Percentiles rank a stretch among this genome's conserved stretches.
Evolutionary conservation across 2,113 vertebrate genomes (phyloP).

Genomic region (Hippocampus zosterae): DNA sequence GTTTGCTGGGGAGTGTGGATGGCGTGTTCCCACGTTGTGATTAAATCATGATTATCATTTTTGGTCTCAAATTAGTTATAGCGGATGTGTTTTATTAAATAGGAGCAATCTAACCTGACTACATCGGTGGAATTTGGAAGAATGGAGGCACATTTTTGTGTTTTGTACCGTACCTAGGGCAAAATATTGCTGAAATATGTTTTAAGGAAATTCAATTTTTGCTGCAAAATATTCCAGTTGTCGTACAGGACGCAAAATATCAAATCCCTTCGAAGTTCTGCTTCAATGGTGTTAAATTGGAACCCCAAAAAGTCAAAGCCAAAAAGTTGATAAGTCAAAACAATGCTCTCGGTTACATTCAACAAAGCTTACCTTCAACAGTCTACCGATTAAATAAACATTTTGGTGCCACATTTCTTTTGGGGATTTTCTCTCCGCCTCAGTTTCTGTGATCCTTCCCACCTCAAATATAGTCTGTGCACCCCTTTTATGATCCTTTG

Average conservation of each 20-base stretch:
- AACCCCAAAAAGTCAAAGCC: background rate
- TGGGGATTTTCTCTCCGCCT: conserved; percentile 1
- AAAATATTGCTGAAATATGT: background rate
- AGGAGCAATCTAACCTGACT: no score
- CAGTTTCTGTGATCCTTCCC: conserved; percentile 28
- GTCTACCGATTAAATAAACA: background rate
- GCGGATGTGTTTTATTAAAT: background rate
- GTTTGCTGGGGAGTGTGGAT: conserved; percentile 18
- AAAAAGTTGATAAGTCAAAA: conserved; percentile 2
- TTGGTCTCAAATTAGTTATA: background rate
- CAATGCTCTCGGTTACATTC: background rate
- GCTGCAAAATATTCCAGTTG: background rate
- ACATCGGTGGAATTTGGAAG: no score
- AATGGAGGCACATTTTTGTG: no score
- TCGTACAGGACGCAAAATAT: background rate
- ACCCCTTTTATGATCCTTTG: conserved; percentile 39
- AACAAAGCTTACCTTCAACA: background rate
- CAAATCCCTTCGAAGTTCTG: background rate
- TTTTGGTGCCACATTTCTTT: conserved; percentile 7
- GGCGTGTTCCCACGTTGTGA: background rate
- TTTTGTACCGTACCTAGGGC: background rate
- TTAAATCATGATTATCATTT: no score
- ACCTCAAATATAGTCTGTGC: conserved; percentile 23
- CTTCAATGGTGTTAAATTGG: background rate
- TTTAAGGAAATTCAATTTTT: background rate